Percentiles rank a stretch among this genome's conserved stretches.
phyloP scores from a whole-genome alignment of 92 coral and sea anemone genomes.

The Parazoanthus darwini region DNA sequence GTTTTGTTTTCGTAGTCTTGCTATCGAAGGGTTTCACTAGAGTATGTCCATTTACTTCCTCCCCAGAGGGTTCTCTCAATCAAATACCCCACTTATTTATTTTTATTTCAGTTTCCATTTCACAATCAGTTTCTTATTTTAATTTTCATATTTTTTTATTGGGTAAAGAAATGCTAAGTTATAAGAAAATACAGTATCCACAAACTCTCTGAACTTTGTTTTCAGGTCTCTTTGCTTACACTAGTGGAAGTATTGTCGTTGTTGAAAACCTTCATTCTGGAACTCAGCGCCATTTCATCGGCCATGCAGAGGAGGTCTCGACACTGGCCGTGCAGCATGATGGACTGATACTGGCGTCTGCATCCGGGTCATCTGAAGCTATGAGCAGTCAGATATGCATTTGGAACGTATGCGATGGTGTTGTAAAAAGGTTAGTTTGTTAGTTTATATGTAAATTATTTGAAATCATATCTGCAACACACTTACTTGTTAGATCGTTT shows the following conservation, averaged over 20 bases:
- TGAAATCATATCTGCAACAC: not conserved
- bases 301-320: slow-evolving; percentile 92
- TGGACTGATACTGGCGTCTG: slow-evolving; percentile 88
- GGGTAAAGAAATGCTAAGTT: too few relatives aligned
- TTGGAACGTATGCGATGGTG: slow-evolving; percentile 81
- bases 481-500: not conserved
- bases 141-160: too few relatives aligned
- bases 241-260: slow-evolving; percentile 87
- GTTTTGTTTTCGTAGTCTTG: not conserved
- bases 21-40: not conserved
- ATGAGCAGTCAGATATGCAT: slow-evolving; percentile 81
- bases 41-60: not conserved
- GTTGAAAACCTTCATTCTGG: slow-evolving; percentile 97
- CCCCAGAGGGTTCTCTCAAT: not conserved
- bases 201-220: not conserved
- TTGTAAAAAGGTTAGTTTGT: slow-evolving; percentile 75
- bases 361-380: slow-evolving; percentile 83
- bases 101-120: not conserved
- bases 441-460: not conserved
- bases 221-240: slow-evolving; percentile 93
- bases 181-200: too few relatives aligned
- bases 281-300: slow-evolving; percentile 87
- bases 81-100: not conserved
- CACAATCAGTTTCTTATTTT: not conserved
- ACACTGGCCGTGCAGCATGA: slow-evolving; percentile 89